These are phyloP conservation scores for Drosophila nasuta DNA, from an alignment of 1,140 invertebrate genomes.

Conservation along the genomic window DNA sequence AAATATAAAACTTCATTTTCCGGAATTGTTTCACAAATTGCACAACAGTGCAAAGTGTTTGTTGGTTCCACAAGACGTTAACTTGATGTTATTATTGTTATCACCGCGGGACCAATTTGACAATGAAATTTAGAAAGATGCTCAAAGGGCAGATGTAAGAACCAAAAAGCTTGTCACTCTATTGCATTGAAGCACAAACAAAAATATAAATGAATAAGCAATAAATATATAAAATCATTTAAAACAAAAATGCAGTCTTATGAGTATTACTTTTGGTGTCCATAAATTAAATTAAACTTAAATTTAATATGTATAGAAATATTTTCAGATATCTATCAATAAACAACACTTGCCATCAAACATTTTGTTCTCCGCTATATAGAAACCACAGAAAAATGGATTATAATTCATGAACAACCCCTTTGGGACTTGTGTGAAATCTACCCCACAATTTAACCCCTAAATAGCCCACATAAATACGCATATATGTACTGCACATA, in stretches of 20 bases:
- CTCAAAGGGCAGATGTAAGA: too few species aligned
- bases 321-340: constrained; percentile 11
- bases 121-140: too few species aligned
- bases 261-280: background rate
- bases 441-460: constrained; percentile 55
- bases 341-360: background rate
- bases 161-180: too few species aligned
- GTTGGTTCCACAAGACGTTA: too few species aligned
- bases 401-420: constrained; percentile 57
- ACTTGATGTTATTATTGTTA: too few species aligned
- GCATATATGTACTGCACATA: constrained; percentile 1
- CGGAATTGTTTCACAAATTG: too few species aligned
- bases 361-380: constrained; percentile 8
- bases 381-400: constrained; percentile 43
- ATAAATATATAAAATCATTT: background rate
- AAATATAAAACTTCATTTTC: too few species aligned
- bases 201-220: background rate
- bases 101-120: too few species aligned
- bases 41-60: too few species aligned
- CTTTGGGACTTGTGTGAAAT: constrained; percentile 20
- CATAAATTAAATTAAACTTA: constrained; percentile 3
- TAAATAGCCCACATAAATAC: constrained; percentile 43
- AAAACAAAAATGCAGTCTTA: too few species aligned
- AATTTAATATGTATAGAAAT: constrained; percentile 1
- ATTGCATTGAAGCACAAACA: too few species aligned